Conservation (phyloP, 2,888 invertebrate species). For the Luperina testacea region DNA sequence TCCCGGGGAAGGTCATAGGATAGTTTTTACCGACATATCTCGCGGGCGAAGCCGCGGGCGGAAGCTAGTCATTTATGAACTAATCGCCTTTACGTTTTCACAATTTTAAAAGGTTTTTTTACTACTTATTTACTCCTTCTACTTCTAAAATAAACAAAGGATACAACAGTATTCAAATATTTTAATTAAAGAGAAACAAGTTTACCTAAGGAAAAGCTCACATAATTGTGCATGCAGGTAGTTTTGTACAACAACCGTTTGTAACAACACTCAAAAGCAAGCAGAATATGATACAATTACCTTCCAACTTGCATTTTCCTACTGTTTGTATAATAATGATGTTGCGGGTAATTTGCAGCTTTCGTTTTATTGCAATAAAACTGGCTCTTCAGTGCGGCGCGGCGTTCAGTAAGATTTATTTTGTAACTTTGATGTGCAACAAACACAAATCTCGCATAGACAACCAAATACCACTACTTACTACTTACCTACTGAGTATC, state of each 20-base stretch:
- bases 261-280: slow-evolving; percentile 27
- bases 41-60: too few relatives aligned
- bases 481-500: background rate
- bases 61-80: background rate
- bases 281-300: slow-evolving; percentile 47
- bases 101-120: background rate
- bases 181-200: slow-evolving; percentile 24
- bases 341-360: slow-evolving; percentile 6
- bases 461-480: background rate
- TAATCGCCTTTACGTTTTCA: background rate
- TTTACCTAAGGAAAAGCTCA: slow-evolving; percentile 4
- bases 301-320: slow-evolving; percentile 11
- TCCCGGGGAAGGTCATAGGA: too few relatives aligned
- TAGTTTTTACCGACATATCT: too few relatives aligned
- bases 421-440: background rate
- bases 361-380: slow-evolving; percentile 5
- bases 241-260: slow-evolving; percentile 12
- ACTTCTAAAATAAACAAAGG: background rate
- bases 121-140: background rate
- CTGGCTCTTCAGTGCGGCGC: background rate
- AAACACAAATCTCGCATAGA: background rate
- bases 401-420: background rate
- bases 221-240: slow-evolving; percentile 8
- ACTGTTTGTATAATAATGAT: slow-evolving; percentile 17
- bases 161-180: background rate